phyloP scores from a whole-genome alignment of 1,140 invertebrate genomes.

The Procambarus virginalis region DNA sequence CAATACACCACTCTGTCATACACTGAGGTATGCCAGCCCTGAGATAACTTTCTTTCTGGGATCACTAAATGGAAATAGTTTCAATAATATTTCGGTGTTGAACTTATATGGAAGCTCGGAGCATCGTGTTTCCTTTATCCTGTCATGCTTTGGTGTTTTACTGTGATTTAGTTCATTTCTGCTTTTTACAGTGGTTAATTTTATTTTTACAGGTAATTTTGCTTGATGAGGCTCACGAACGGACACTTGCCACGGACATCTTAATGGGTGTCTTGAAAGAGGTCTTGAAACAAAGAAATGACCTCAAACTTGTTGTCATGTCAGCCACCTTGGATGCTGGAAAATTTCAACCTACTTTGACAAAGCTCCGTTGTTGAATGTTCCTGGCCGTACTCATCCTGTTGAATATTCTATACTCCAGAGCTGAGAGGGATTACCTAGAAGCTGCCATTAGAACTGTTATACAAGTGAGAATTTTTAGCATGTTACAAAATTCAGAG shows the following conservation, averaged over 20 bases:
- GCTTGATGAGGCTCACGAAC: constrained; percentile 99
- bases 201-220: constrained; percentile 81
- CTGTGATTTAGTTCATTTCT: too few relatives aligned
- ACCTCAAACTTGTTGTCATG: constrained; percentile 99
- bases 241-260: constrained; percentile 98
- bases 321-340: constrained; percentile 99
- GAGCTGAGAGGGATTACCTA: constrained; percentile 97
- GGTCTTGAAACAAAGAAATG: constrained; percentile 93
- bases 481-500: background rate
- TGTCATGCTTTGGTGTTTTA: too few relatives aligned
- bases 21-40: too few relatives aligned
- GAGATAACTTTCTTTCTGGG: too few relatives aligned
- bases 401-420: constrained; percentile 99
- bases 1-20: too few relatives aligned
- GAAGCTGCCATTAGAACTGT: constrained; percentile 99
- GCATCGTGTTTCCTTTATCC: too few relatives aligned
- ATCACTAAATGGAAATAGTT: too few relatives aligned
- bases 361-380: constrained; percentile 98
- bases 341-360: constrained; percentile 99
- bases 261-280: constrained; percentile 99
- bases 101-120: too few relatives aligned
- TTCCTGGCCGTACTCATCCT: constrained; percentile 96
- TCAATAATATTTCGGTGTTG: too few relatives aligned
- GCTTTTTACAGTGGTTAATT: too few relatives aligned
- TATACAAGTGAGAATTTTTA: constrained; percentile 80